A percentile compares a stretch with the other conserved stretches of the same genome.
These are phyloP conservation scores for Ypsolopha sequella DNA, from an alignment of 2,888 invertebrate genomes.

Conservation along the genomic window DNA sequence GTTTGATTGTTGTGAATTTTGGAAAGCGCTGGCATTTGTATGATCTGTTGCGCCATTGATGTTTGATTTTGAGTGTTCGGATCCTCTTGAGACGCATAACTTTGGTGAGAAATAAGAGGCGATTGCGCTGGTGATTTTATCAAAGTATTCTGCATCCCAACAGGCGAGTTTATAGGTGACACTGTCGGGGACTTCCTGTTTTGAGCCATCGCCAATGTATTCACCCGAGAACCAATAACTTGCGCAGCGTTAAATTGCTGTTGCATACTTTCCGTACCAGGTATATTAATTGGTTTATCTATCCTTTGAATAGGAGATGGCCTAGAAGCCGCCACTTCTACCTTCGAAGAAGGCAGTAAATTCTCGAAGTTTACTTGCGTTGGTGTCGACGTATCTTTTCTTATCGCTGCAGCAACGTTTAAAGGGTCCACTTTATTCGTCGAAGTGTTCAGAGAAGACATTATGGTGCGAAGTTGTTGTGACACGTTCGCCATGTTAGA, in stretches of 20 bases:
- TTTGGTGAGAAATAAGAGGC: constrained; percentile 43
- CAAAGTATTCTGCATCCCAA: constrained; percentile 37
- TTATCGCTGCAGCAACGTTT: constrained; percentile 50
- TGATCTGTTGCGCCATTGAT: constrained; percentile 48
- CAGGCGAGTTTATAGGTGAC: constrained; percentile 56
- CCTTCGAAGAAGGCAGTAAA: constrained; percentile 60
- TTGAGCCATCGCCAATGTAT: constrained; percentile 47
- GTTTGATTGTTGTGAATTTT: constrained; percentile 50
- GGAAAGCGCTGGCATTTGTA: constrained; percentile 64
- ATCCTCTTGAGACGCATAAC: constrained; percentile 37
- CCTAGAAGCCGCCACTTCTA: constrained; percentile 49
- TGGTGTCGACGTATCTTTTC: constrained; percentile 52
- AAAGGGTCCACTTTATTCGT: constrained; percentile 63
- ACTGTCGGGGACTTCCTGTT: constrained; percentile 57
- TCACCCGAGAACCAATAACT: constrained; percentile 48
- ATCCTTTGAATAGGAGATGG: constrained; percentile 49
- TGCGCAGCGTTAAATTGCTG: constrained; percentile 45
- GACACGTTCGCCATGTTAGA: constrained; percentile 80
- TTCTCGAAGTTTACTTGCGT: constrained; percentile 67
- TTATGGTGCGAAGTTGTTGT: constrained; percentile 75
- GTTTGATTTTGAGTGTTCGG: constrained; percentile 23
- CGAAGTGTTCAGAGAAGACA: constrained; percentile 73
- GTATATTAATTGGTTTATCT: constrained; percentile 37
- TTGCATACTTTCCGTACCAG: constrained; percentile 31
- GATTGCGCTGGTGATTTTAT: constrained; percentile 59